A percentile compares a stretch with the other conserved stretches of the same genome.
phyloP scores from a whole-genome alignment of 2,797 vertebrate genomes.

The Gallinago solitaria region DNA sequence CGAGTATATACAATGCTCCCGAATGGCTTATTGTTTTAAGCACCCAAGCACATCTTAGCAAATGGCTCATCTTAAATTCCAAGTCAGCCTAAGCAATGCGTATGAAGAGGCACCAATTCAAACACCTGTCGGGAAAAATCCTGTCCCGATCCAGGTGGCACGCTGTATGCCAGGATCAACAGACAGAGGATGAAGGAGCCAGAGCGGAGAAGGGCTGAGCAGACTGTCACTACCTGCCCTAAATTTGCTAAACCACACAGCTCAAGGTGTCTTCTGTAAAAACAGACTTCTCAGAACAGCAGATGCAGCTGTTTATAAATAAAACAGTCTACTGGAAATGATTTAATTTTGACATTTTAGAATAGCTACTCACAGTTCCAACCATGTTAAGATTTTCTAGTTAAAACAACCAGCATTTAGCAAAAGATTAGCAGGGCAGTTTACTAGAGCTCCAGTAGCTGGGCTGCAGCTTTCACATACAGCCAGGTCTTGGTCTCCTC shows the following conservation, averaged over 20 bases:
- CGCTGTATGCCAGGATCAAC: neutral
- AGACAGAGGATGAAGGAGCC: neutral
- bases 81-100: neutral
- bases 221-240: neutral
- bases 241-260: accelerated
- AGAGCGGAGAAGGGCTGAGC: neutral
- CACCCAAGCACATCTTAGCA: neutral
- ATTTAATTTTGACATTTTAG: neutral
- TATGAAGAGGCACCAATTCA: neutral
- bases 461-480: too few relatives aligned
- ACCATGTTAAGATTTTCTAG: neutral
- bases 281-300: neutral
- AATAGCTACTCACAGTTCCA: neutral
- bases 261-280: neutral
- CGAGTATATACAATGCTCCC: too few relatives aligned
- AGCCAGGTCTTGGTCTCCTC: neutral
- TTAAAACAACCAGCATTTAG: too few relatives aligned
- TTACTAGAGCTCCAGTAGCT: neutral
- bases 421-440: accelerated
- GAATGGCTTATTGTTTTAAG: accelerated
- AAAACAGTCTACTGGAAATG: accelerated
- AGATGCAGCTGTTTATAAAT: neutral
- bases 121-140: accelerated
- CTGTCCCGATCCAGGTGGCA: neutral
- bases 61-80: neutral